Conservation (phyloP, 2,113 vertebrate genomes). For the Callithrix jacchus region DNA sequence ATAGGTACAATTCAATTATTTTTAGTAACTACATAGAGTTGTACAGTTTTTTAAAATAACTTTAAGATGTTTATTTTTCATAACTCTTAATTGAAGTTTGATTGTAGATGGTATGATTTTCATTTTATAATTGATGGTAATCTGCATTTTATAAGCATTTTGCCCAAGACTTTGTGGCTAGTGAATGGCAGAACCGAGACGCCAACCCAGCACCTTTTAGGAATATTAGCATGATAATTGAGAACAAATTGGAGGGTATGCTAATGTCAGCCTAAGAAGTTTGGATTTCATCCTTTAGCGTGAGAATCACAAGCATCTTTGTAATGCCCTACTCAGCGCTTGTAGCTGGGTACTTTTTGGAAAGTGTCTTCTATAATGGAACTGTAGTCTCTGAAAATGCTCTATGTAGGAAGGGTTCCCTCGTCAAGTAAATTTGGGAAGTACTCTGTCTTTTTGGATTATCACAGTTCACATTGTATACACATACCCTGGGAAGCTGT, state of each 20-base stretch:
- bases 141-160: constrained; percentile 3
- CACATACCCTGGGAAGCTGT: neutral
- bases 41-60: neutral
- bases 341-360: neutral
- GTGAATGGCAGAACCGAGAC: neutral
- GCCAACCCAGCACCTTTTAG: neutral
- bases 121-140: neutral
- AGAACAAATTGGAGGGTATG: neutral
- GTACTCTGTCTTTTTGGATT: neutral
- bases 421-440: neutral
- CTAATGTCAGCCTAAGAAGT: neutral
- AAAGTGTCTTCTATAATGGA: neutral
- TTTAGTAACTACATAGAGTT: neutral
- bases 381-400: neutral
- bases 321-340: neutral
- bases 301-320: neutral
- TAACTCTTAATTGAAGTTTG: neutral
- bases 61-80: neutral
- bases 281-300: neutral
- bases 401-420: neutral
- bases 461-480: neutral
- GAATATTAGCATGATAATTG: neutral
- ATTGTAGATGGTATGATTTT: neutral
- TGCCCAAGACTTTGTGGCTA: neutral
- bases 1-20: neutral